phyloP scores from a whole-genome alignment of 2,113 vertebrate species.

The Cinclus mexicanus region DNA sequence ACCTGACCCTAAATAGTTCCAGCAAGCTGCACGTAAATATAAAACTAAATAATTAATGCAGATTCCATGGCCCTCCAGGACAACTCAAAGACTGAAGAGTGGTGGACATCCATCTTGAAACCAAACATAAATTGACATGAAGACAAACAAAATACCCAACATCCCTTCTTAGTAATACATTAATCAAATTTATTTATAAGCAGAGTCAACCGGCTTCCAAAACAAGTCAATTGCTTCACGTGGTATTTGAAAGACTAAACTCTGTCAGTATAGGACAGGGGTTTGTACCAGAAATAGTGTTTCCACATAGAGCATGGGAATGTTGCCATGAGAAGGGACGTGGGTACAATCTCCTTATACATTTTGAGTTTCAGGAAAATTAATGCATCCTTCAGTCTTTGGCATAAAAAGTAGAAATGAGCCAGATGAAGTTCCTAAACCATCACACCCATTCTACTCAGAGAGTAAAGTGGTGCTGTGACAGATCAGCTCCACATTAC shows the following conservation, averaged over 20 bases:
- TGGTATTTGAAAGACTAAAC: background rate
- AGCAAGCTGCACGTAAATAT: background rate
- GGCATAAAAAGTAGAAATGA: background rate
- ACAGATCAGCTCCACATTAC: background rate
- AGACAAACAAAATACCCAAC: background rate
- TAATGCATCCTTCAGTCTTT: background rate
- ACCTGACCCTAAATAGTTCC: background rate
- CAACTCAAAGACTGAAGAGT: background rate
- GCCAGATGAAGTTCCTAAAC: background rate
- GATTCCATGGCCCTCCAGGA: background rate
- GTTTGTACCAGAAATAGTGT: background rate
- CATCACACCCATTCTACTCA: background rate
- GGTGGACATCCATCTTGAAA: background rate
- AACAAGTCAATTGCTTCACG: background rate
- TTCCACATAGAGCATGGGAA: background rate
- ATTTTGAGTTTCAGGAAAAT: background rate
- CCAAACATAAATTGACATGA: background rate
- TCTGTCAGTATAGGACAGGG: background rate
- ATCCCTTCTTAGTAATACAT: background rate
- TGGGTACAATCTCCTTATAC: rapidly evolving
- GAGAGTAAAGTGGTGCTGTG: background rate
- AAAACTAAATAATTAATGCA: background rate
- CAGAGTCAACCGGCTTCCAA: background rate
- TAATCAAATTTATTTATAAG: background rate
- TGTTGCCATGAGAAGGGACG: background rate